Percentiles rank a stretch among this genome's conserved stretches.
Evolutionary conservation across 2,113 vertebrate species (phyloP).

Genomic region (Hucho hucho): DNA sequence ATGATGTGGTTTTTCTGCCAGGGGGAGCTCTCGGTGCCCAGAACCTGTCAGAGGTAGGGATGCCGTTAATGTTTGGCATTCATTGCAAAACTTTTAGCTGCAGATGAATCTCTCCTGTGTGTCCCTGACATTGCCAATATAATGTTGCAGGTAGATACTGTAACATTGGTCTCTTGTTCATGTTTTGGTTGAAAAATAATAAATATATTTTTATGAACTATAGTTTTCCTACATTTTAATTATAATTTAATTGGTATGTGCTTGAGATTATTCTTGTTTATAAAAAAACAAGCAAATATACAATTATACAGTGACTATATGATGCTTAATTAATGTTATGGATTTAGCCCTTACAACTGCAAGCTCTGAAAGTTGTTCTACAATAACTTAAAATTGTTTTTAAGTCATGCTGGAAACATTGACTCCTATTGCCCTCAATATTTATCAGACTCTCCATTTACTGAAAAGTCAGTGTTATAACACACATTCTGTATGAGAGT

Average conservation of each 20-base stretch:
- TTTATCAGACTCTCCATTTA: not conserved
- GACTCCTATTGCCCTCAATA: not conserved
- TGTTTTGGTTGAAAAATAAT: too few species aligned
- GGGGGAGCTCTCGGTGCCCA: slow-evolving; percentile 94
- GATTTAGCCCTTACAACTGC: too few species aligned
- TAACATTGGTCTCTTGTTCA: not conserved
- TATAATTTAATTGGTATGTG: too few species aligned
- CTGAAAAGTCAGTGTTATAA: not conserved
- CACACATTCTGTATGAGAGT: not conserved
- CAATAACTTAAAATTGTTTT: not conserved
- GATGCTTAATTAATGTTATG: too few species aligned
- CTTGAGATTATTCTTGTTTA: too few species aligned
- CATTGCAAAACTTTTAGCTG: too few species aligned
- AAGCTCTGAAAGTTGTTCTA: not conserved
- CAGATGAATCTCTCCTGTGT: too few species aligned
- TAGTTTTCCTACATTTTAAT: too few species aligned
- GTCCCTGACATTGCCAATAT: too few species aligned
- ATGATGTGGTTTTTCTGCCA: slow-evolving; percentile 91
- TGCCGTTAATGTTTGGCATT: not conserved
- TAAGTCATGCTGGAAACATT: not conserved
- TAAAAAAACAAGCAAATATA: too few species aligned
- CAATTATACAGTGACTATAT: too few species aligned
- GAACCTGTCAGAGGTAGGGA: slow-evolving; percentile 88
- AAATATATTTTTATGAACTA: too few species aligned
- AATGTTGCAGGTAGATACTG: not conserved